Conservation (phyloP, 2,113 vertebrate genomes). For the Maccullochella peelii region DNA sequence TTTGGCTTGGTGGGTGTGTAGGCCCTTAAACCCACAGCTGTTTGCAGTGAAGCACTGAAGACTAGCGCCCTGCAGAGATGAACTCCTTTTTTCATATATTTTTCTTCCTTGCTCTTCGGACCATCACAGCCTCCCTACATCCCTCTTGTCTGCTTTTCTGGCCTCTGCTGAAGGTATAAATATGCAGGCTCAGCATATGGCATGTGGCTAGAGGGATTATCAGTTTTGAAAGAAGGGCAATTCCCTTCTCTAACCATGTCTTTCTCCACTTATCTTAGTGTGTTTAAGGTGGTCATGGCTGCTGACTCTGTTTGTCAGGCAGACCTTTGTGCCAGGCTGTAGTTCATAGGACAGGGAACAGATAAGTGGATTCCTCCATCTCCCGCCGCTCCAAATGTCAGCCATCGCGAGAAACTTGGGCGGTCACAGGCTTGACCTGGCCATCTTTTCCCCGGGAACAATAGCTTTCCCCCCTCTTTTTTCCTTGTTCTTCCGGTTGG, state of each 20-base stretch:
- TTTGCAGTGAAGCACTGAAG: constrained; percentile 36
- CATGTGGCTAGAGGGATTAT: constrained; percentile 58
- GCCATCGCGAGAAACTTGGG: constrained; percentile 66
- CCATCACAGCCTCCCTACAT: neutral
- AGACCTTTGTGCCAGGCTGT: constrained; percentile 48
- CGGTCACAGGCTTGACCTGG: constrained; percentile 59
- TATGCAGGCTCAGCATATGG: constrained; percentile 58
- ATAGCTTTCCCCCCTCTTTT: constrained; percentile 48
- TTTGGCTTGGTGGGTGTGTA: constrained; percentile 23
- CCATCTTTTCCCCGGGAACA: constrained; percentile 74
- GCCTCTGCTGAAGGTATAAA: constrained; percentile 36
- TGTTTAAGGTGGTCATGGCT: constrained; percentile 40
- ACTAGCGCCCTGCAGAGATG: constrained; percentile 36
- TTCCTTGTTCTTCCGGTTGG: constrained; percentile 66
- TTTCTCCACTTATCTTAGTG: constrained; percentile 45
- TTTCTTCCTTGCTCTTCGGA: constrained; percentile 30
- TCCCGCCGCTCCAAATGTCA: constrained; percentile 55
- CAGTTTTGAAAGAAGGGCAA: constrained; percentile 23
- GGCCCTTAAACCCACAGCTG: constrained; percentile 41
- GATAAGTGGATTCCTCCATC: constrained; percentile 40
- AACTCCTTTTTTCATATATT: constrained; percentile 32
- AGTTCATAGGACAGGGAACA: constrained; percentile 20
- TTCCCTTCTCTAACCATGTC: constrained; percentile 6
- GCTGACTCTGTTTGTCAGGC: constrained; percentile 32
- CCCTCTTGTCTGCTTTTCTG: neutral